phyloP scores from a whole-genome alignment of 35 echinoderm and acorn worm species.

The Apostichopus californicus region DNA sequence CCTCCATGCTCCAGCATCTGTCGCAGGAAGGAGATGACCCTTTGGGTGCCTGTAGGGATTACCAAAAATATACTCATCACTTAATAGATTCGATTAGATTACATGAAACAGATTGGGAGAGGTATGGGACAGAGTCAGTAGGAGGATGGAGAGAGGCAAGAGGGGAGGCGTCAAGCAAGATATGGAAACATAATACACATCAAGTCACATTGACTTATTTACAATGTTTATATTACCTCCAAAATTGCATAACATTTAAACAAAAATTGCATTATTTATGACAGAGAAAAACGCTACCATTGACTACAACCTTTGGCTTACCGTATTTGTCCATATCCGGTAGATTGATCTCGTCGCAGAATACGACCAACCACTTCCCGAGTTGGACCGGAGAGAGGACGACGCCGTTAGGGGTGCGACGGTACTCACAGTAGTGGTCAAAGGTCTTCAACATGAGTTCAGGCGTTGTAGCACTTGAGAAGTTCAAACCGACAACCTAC shows the following conservation, averaged over 20 bases:
- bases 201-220: too few species aligned
- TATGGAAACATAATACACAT: too few species aligned
- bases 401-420: slow-evolving; percentile 91
- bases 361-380: slow-evolving; percentile 96
- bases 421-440: slow-evolving; percentile 99
- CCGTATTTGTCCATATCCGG: slow-evolving; percentile 99
- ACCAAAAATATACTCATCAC: too few species aligned
- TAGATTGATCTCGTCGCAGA: slow-evolving; percentile 99
- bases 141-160: too few species aligned
- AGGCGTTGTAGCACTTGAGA: slow-evolving; percentile 98
- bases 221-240: too few species aligned
- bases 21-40: slow-evolving; percentile 96
- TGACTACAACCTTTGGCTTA: slow-evolving; percentile 41
- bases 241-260: too few species aligned
- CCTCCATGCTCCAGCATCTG: slow-evolving; percentile 98
- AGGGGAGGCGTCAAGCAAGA: too few species aligned
- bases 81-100: too few species aligned
- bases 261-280: too few species aligned
- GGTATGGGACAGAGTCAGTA: too few species aligned
- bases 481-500: slow-evolving; percentile 98
- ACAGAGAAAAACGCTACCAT: neutral
- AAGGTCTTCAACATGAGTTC: slow-evolving; percentile 99
- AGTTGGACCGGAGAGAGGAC: slow-evolving; percentile 91
- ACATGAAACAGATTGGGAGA: too few species aligned
- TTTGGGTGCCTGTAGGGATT: slow-evolving; percentile 81